These are phyloP conservation scores for Cheirogaleus major DNA, from an alignment of 2,797 vertebrate species.

Conservation along the genomic window DNA sequence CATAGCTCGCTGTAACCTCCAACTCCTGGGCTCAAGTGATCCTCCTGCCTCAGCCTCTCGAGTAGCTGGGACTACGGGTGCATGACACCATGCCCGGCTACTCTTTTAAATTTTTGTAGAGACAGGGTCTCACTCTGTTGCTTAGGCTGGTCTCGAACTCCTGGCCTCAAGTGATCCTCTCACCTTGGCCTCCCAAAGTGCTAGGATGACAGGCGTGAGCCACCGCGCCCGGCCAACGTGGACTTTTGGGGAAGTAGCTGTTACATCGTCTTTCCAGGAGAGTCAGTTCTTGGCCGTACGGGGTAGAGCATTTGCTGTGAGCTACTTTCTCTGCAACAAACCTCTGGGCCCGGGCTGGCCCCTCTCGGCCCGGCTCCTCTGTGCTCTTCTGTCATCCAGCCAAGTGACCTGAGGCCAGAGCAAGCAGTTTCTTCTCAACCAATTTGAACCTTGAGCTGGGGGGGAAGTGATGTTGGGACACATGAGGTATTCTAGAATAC, in stretches of 20 bases:
- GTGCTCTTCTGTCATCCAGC: no score
- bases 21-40: neutral
- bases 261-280: neutral
- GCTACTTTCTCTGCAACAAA: no score
- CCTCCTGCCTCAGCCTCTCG: neutral
- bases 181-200: neutral
- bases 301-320: neutral
- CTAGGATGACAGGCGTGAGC: neutral
- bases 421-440: neutral
- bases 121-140: neutral
- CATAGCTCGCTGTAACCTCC: neutral
- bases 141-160: neutral
- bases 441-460: neutral
- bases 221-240: no score
- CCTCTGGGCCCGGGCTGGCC: neutral
- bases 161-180: neutral
- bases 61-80: neutral
- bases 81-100: neutral
- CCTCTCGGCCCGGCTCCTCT: neutral
- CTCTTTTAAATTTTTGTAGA: neutral
- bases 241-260: neutral
- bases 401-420: neutral
- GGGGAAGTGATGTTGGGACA: neutral
- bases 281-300: neutral
- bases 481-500: neutral